Percentiles rank a stretch among this genome's conserved stretches.
Conservation (phyloP, 2,113 vertebrate species). For the Erythrolamprus reginae region DNA sequence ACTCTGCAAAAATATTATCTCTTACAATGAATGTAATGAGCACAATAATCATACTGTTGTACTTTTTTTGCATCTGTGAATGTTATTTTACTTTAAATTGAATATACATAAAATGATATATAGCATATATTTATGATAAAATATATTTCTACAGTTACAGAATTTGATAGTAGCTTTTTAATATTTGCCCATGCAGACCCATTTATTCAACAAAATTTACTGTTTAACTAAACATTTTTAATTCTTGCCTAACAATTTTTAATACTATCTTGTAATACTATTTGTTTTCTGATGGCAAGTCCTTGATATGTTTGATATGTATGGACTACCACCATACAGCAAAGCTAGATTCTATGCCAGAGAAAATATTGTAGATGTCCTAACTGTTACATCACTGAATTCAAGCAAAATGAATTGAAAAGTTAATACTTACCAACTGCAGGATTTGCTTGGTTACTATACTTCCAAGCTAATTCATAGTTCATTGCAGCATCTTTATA, state of each 20-base stretch:
- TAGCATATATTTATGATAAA: neutral
- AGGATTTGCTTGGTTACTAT: slow-evolving; percentile 61
- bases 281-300: neutral
- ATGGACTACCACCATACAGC: neutral
- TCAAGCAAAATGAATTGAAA: neutral
- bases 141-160: neutral
- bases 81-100: neutral
- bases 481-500: slow-evolving; percentile 69
- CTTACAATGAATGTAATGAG: neutral
- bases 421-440: slow-evolving; percentile 58
- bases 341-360: neutral
- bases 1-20: neutral
- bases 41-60: no score
- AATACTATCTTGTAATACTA: neutral
- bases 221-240: neutral
- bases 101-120: neutral
- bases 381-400: neutral
- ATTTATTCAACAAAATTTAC: neutral
- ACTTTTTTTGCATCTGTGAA: neutral
- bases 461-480: slow-evolving; percentile 73
- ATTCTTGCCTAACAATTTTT: neutral
- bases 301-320: neutral
- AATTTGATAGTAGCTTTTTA: neutral
- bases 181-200: neutral
- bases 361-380: neutral